These are phyloP conservation scores for Tribolium castaneum DNA, from an alignment of 1,140 invertebrate genomes.

Conservation along the genomic window DNA sequence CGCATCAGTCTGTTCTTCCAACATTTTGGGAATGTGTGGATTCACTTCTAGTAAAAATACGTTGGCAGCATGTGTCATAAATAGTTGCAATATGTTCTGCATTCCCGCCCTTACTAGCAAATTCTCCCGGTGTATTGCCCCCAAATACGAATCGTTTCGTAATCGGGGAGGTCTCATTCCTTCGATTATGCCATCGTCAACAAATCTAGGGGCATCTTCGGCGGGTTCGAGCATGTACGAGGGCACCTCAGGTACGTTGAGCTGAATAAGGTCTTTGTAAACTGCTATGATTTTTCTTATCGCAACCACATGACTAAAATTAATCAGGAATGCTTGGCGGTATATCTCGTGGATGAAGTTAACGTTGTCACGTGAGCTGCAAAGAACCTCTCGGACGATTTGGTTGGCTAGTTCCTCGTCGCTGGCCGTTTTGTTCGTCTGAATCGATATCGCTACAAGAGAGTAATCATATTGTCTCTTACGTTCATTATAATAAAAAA, in stretches of 20 bases:
- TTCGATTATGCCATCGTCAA: conserved; percentile 63
- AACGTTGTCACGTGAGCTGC: conserved; percentile 89
- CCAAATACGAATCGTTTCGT: conserved; percentile 85
- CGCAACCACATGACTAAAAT: conserved; percentile 87
- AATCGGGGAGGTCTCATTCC: conserved; percentile 72
- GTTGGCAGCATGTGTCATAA: conserved; percentile 95
- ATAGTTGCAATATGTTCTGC: conserved; percentile 91
- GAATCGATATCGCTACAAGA: conserved; percentile 57
- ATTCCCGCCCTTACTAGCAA: conserved; percentile 81
- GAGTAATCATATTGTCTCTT: not conserved
- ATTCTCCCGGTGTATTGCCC: conserved; percentile 83
- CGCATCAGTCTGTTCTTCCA: conserved; percentile 95
- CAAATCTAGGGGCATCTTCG: conserved; percentile 63
- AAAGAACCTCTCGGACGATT: conserved; percentile 89
- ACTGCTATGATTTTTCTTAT: conserved; percentile 90
- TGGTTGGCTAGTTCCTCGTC: conserved; percentile 59
- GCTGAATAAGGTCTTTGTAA: conserved; percentile 97
- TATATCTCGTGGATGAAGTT: conserved; percentile 96
- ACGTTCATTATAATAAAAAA: too few species aligned
- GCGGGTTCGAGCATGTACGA: conserved; percentile 88
- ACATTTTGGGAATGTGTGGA: conserved; percentile 67
- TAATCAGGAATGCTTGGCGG: conserved; percentile 91
- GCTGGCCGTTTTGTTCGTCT: conserved; percentile 54
- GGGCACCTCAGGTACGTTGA: conserved; percentile 81
- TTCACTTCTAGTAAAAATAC: conserved; percentile 86